Evolutionary conservation across 2,888 invertebrate genomes (phyloP), one percentile per base, ranked within the genome.

Genomic region (Nemurella pictetii): DNA sequence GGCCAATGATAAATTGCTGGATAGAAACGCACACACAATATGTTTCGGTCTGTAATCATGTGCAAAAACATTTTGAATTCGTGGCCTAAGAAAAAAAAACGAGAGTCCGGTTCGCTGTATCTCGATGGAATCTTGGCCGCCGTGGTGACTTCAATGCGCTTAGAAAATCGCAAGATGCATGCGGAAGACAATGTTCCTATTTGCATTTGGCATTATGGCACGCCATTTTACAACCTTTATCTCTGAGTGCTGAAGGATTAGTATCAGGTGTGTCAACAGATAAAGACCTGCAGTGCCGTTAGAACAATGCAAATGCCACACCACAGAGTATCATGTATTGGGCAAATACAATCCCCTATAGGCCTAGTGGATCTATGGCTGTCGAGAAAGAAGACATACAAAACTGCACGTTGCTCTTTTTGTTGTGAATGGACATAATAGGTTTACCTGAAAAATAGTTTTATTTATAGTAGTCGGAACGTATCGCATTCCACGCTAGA

Each of bases 381-480:
- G 5, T 7, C 30, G 80, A 74, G 75, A 35, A 35, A 81, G 80
- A 32, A 35, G 35, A 35, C 35, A 81, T 36, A 30, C 36, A 75
- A 75, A 20, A 28, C 26, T 25, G 7, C 7, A 3, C 1, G 15
- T 12, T 25, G 12, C 26, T 4, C 29, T 75, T 7, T 75, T 75
- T 27, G 27, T 28, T 29, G 25, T 25, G 75, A 27, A 75, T 75
- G 27, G 7, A 25, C 25, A 15, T 75, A 75, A 27, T 75, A 25
- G 28, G 28, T 75, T 75, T 75, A 75, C 75, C 29, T 75, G 55
- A 55, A 55, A 55, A 55, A 75, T 75, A 75, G 25, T 75, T 7
- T 75, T 28, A 75, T 28, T 75, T 75, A 28, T 75, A 75, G 20
- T 55, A 55, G 3, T 20, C 28, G 2, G 27, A 28, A 75, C 3